Evolutionary conservation across 37 sponge, comb jelly and placozoan genomes (phyloP).

Genomic region (Lycopodina hypogea): DNA sequence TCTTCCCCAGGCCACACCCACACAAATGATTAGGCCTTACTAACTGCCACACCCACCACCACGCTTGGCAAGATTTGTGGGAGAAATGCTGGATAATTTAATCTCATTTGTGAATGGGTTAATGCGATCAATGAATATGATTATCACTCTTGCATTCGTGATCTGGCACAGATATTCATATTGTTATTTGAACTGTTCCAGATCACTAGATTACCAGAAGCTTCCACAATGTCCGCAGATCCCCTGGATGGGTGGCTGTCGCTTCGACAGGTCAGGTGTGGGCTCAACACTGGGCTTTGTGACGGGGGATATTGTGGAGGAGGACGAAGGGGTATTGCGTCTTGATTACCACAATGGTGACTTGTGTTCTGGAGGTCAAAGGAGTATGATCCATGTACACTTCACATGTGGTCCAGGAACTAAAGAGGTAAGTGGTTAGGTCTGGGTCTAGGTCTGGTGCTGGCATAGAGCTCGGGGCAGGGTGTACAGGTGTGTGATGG

Average conservation of each 20-base stretch:
- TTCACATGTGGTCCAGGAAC: constrained; percentile 39
- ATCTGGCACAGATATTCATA: no score
- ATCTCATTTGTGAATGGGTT: no score
- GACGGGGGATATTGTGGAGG: constrained; percentile 45
- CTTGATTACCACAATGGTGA: constrained; percentile 57
- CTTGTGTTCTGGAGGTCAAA: constrained; percentile 24
- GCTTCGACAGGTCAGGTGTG: not conserved
- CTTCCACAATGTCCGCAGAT: constrained; percentile 26
- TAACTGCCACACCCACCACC: no score
- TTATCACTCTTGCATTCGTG: no score
- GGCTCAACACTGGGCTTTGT: constrained; percentile 29
- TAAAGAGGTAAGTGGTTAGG: constrained; percentile 40
- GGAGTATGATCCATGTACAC: constrained; percentile 12
- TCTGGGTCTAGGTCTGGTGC: not conserved
- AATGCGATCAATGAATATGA: no score
- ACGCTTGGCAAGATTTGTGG: no score
- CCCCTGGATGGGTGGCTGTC: constrained; percentile 53
- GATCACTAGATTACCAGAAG: constrained; percentile 16
- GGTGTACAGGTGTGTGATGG: constrained; percentile 7
- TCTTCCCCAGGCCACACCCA: no score
- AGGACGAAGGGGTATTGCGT: constrained; percentile 28
- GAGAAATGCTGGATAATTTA: no score
- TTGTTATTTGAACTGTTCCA: no score
- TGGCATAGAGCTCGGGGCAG: not conserved
- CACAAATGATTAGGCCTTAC: no score